Percentiles rank a stretch among this genome's conserved stretches.
Evolutionary conservation across 2,113 vertebrate species (phyloP).

Genomic region (Glareola pratincola): DNA sequence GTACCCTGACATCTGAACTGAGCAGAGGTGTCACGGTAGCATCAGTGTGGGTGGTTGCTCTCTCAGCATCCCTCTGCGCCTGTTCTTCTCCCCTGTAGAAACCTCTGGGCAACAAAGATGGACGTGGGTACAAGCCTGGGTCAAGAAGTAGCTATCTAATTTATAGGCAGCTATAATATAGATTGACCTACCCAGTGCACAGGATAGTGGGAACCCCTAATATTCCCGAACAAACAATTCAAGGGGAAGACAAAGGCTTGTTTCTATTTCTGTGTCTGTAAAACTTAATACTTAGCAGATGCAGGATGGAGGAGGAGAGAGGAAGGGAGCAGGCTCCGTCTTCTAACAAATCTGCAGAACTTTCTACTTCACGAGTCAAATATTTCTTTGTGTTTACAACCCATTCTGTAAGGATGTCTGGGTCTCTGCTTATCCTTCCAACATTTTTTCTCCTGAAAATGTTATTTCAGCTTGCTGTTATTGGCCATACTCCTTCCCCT

Average conservation of each 20-base stretch:
- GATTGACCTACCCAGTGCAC: neutral
- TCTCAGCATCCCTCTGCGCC: neutral
- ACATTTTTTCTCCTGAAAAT: neutral
- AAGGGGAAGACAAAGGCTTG: neutral
- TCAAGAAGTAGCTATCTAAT: neutral
- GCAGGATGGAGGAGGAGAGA: neutral
- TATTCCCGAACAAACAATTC: neutral
- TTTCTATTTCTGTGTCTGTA: neutral
- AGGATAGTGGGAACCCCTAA: neutral
- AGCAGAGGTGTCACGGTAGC: neutral
- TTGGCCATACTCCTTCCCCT: neutral
- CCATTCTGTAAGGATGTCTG: neutral
- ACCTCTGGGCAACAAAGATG: neutral
- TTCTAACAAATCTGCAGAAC: neutral
- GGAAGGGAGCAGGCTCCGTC: neutral
- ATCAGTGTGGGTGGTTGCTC: neutral
- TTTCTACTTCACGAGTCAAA: neutral
- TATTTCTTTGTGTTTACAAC: neutral
- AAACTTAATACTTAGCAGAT: neutral
- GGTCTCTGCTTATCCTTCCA: neutral
- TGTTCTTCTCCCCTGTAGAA: neutral
- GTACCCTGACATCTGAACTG: accelerated
- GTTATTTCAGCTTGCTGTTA: neutral
- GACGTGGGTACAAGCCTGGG: neutral
- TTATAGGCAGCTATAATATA: neutral